phyloP scores from a whole-genome alignment of 2,888 invertebrate species.

The Horisme vitalbata region DNA sequence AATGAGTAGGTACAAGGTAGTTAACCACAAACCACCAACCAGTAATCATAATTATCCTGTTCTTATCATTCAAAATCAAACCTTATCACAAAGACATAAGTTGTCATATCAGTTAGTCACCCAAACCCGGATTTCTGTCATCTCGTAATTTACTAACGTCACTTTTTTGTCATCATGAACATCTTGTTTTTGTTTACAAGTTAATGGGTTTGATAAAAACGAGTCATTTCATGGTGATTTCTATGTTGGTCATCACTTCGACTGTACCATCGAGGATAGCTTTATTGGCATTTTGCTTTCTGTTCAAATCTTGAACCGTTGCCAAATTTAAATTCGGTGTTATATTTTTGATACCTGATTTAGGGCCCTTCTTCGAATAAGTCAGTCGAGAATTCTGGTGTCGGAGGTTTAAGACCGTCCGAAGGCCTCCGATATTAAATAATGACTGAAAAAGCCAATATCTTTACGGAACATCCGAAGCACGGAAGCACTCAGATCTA shows the following conservation, averaged over 20 bases:
- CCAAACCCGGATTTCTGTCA: slow-evolving; percentile 36
- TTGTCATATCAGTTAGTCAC: slow-evolving; percentile 27
- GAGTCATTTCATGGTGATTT: slow-evolving; percentile 32
- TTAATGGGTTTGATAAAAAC: slow-evolving; percentile 39
- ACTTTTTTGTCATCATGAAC: slow-evolving; percentile 40
- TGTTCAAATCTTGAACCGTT: slow-evolving; percentile 6
- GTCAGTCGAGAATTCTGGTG: too few relatives aligned
- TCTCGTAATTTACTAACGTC: slow-evolving; percentile 36
- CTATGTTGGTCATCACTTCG: slow-evolving; percentile 25
- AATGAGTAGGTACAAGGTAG: too few relatives aligned
- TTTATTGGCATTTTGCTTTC: slow-evolving; percentile 22
- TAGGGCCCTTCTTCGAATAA: too few relatives aligned
- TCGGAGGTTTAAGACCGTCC: too few relatives aligned
- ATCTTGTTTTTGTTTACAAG: slow-evolving; percentile 41
- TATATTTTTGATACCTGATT: too few relatives aligned
- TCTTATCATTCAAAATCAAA: slow-evolving; percentile 10
- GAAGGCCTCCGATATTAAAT: too few relatives aligned
- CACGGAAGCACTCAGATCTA: too few relatives aligned
- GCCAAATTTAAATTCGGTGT: neutral
- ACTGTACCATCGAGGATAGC: slow-evolving; percentile 21
- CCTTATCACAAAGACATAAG: slow-evolving; percentile 27
- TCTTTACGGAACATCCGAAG: too few relatives aligned
- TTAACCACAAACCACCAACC: too few relatives aligned
- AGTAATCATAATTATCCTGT: slow-evolving; percentile 9
- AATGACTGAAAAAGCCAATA: too few relatives aligned